Conservation (phyloP, 2,797 vertebrate genomes). For the Xerus rutilus region DNA sequence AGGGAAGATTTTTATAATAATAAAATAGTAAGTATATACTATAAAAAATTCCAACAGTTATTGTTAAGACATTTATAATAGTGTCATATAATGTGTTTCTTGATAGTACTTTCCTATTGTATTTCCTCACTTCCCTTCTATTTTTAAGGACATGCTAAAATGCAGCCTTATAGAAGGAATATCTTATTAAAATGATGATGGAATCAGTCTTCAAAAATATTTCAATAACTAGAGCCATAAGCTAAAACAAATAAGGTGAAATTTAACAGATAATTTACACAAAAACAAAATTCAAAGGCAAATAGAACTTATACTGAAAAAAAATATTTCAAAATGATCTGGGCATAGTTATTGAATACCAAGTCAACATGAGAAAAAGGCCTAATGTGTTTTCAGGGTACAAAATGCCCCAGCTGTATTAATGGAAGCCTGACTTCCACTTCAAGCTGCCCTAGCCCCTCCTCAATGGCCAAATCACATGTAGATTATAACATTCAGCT, state of each 20-base stretch:
- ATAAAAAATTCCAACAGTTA: background rate
- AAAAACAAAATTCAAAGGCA: slow-evolving; percentile 26
- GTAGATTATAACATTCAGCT: background rate
- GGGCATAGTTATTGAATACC: background rate
- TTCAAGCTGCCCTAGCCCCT: background rate
- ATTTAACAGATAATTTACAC: background rate
- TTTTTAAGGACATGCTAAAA: background rate
- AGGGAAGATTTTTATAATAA: background rate
- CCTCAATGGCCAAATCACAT: background rate
- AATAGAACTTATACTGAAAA: background rate
- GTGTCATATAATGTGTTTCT: background rate
- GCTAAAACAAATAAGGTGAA: background rate
- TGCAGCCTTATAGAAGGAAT: background rate
- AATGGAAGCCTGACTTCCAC: background rate
- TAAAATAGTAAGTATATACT: background rate
- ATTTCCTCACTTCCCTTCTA: background rate
- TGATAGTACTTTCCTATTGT: background rate
- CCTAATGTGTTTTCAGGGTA: background rate
- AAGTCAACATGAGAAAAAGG: background rate
- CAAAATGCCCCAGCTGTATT: background rate
- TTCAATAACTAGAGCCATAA: background rate
- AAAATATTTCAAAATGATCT: slow-evolving; percentile 24
- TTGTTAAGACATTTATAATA: background rate
- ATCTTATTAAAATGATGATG: background rate
- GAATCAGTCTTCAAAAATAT: slow-evolving; percentile 40